Evolutionary conservation across 2,888 invertebrate genomes (phyloP).

Genomic region (Dendrolimus pini): DNA sequence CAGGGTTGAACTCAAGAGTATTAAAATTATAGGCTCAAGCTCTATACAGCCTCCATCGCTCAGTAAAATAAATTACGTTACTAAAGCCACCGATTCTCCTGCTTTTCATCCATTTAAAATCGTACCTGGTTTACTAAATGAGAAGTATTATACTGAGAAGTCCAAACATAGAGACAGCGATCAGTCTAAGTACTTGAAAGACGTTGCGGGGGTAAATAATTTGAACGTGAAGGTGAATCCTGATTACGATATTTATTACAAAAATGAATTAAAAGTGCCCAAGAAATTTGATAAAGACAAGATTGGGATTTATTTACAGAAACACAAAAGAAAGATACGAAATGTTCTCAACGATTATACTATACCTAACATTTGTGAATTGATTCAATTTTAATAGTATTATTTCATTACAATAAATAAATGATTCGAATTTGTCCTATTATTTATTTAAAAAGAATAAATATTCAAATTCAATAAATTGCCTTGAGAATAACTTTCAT

Average conservation of each 20-base stretch:
- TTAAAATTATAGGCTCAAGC: constrained; percentile 31
- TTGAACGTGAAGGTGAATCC: constrained; percentile 21
- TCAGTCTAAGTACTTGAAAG: constrained; percentile 15
- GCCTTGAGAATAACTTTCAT: constrained; percentile 27
- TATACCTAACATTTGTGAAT: constrained; percentile 8
- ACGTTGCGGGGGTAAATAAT: constrained; percentile 10
- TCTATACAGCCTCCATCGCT: constrained; percentile 11
- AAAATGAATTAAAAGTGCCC: constrained; percentile 39
- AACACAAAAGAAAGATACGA: constrained; percentile 39
- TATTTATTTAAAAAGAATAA: neutral
- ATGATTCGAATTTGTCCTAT: neutral
- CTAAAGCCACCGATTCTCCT: constrained; percentile 10
- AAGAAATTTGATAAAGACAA: constrained; percentile 46
- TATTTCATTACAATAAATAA: neutral
- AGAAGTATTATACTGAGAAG: neutral
- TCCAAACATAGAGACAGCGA: constrained; percentile 12
- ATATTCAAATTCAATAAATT: constrained; percentile 22
- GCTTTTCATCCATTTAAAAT: constrained; percentile 10
- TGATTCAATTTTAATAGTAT: neutral
- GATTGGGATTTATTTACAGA: constrained; percentile 46
- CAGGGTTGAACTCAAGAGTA: constrained; percentile 57
- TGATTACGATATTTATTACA: constrained; percentile 48
- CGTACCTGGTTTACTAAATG: neutral
- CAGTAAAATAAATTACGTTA: constrained; percentile 11
- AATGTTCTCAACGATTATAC: constrained; percentile 8